Percentiles rank a stretch among this genome's conserved stretches.
These are phyloP conservation scores for Sinocyclocheilus maitianheensis DNA, from an alignment of 2,113 vertebrate genomes.

Conservation along the genomic window DNA sequence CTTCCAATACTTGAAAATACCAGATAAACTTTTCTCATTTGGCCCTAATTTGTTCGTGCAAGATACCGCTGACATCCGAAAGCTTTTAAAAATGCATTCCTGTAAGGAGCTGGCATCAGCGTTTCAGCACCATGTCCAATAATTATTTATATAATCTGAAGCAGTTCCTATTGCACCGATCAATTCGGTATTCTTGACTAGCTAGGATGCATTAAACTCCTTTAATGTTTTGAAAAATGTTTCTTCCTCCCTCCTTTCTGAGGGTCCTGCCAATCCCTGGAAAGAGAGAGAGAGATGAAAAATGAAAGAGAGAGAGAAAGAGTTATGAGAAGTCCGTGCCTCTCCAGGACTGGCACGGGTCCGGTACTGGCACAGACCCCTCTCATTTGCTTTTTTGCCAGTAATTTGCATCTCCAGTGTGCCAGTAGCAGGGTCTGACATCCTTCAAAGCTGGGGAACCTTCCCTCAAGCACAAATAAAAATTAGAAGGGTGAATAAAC, in stretches of 20 bases:
- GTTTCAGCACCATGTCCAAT: conserved; percentile 96
- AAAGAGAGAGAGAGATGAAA: not conserved
- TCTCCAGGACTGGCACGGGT: conserved; percentile 76
- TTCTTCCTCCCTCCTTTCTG: conserved; percentile 18
- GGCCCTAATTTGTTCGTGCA: conserved; percentile 99
- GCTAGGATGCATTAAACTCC: conserved; percentile 87
- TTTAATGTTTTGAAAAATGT: conserved; percentile 90
- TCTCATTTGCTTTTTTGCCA: conserved; percentile 85
- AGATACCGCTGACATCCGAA: conserved; percentile 99
- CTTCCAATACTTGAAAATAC: conserved; percentile 98
- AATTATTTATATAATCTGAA: conserved; percentile 92
- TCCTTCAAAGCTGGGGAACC: conserved; percentile 57
- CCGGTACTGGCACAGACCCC: conserved; percentile 84
- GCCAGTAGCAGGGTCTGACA: conserved; percentile 85
- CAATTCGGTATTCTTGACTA: conserved; percentile 91
- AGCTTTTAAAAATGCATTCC: conserved; percentile 97
- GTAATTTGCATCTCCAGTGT: conserved; percentile 81
- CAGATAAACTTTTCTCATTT: conserved; percentile 99
- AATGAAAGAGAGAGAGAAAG: not conserved
- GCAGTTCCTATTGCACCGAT: conserved; percentile 94
- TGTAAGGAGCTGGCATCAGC: conserved; percentile 87
- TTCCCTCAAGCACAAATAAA: conserved; percentile 50
- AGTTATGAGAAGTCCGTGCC: conserved; percentile 98
- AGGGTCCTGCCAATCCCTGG: not conserved
- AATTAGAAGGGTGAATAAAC: conserved; percentile 30